These are phyloP conservation scores for Oithona nana DNA, from an alignment of 2,888 invertebrate species.

Conservation along the genomic window DNA sequence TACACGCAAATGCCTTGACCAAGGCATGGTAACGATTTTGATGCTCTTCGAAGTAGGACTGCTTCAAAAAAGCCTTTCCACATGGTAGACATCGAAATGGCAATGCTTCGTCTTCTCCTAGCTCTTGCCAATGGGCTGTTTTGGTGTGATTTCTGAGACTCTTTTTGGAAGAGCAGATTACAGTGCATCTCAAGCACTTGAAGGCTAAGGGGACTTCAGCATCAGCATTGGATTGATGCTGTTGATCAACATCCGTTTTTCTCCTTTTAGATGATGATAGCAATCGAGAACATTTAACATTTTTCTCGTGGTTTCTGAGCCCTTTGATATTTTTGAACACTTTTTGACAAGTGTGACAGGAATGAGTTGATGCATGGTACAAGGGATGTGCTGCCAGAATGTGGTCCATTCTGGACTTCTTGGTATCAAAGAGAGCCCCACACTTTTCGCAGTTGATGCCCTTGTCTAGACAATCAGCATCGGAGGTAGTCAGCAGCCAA, in stretches of 20 bases:
- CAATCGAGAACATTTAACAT: neutral
- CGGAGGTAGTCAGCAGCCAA: neutral
- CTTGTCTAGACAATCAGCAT: no score
- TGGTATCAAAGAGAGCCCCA: neutral
- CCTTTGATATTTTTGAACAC: neutral
- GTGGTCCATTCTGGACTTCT: neutral
- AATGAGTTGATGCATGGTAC: neutral
- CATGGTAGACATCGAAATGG: neutral
- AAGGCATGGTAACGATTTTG: neutral
- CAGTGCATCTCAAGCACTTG: neutral
- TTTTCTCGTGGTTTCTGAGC: neutral
- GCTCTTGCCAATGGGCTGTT: neutral
- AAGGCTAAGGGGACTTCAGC: no score
- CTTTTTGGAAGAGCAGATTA: neutral
- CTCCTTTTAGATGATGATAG: neutral
- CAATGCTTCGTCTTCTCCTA: neutral
- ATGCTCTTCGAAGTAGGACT: constrained; percentile 10
- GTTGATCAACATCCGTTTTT: no score
- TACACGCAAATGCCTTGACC: neutral
- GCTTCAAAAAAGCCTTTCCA: constrained; percentile 6
- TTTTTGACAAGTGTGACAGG: neutral
- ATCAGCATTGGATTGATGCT: no score
- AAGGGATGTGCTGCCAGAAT: neutral
- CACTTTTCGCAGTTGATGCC: neutral
- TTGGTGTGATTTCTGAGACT: neutral